Conservation (phyloP, 2,888 invertebrate species). For the Caenorhabditis afra region DNA sequence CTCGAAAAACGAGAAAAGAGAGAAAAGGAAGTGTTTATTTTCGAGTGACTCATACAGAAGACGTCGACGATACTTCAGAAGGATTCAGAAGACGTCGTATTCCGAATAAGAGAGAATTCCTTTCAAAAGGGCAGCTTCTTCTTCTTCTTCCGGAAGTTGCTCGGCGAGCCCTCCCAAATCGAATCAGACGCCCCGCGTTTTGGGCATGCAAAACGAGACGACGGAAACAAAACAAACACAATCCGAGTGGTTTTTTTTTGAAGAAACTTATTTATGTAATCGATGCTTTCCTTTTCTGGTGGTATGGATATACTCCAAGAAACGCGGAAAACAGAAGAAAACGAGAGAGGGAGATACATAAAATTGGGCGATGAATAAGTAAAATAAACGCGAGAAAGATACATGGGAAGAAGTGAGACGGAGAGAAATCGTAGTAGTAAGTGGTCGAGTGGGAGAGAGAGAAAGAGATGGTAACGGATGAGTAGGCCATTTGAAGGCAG, state of each 20-base stretch:
- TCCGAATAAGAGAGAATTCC: conserved; percentile 14
- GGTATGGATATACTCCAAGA: conserved; percentile 2
- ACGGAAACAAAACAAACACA: conserved; percentile 1
- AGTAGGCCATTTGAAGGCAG: conserved; percentile 22
- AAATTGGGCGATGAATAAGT: conserved; percentile 48
- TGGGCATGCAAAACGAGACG: background rate
- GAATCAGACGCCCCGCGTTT: conserved; percentile 28
- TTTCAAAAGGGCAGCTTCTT: conserved; percentile 31
- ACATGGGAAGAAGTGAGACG: conserved; percentile 5
- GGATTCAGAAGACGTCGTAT: background rate
- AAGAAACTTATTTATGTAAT: conserved; percentile 19
- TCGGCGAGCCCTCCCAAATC: conserved; percentile 28
- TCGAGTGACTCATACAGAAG: conserved; percentile 27
- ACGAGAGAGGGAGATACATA: conserved; percentile 9
- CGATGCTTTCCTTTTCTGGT: conserved; percentile 7
- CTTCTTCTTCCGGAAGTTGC: conserved; percentile 11
- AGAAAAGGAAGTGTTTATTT: conserved; percentile 30
- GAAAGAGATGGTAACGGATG: conserved; percentile 19
- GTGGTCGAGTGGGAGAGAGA: background rate
- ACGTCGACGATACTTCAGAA: conserved; percentile 16
- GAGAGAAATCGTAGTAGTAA: conserved; percentile 10
- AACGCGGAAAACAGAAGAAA: conserved; percentile 8
- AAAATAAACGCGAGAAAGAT: conserved; percentile 22
- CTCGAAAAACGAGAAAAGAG: conserved; percentile 29
- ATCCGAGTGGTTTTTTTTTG: background rate